Evolutionary conservation across 37 sponge, comb jelly and placozoan genomes (phyloP).

Genomic region (Ephydatia muelleri): DNA sequence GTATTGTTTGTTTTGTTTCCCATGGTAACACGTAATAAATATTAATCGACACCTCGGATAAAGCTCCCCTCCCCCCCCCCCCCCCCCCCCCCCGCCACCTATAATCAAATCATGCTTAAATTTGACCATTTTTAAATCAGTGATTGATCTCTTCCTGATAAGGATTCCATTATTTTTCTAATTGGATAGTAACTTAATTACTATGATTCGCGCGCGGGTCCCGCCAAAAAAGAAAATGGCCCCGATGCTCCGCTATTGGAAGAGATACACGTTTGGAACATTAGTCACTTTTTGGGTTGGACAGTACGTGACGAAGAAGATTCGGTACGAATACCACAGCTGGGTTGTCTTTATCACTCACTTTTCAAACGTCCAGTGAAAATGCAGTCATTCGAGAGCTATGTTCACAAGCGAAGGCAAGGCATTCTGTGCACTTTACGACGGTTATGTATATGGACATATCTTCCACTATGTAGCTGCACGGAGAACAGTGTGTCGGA

Average conservation of each 20-base stretch:
- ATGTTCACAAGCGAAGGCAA: conserved; percentile 43
- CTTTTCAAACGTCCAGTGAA: neutral
- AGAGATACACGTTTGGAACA: conserved; percentile 56
- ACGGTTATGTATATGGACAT: neutral
- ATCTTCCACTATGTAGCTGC: conserved; percentile 9
- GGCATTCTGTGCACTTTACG: conserved; percentile 2
- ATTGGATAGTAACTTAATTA: neutral
- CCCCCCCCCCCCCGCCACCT: no score
- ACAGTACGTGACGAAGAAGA: conserved; percentile 37
- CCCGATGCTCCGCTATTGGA: conserved; percentile 58
- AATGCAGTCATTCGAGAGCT: conserved; percentile 27
- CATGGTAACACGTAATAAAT: no score
- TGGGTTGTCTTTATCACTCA: neutral
- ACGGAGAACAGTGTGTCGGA: conserved; percentile 29
- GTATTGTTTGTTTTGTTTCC: no score
- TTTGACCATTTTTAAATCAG: neutral
- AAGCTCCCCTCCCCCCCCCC: no score
- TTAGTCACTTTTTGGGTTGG: neutral
- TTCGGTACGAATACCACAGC: conserved; percentile 40
- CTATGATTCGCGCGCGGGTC: neutral
- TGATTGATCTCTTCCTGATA: neutral
- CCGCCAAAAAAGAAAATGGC: conserved; percentile 21
- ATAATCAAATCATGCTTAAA: no score
- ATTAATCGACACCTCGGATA: no score
- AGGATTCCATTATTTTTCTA: no score